Evolutionary conservation across 2,113 vertebrate species (phyloP).

Genomic region (Paratilapia polleni): DNA sequence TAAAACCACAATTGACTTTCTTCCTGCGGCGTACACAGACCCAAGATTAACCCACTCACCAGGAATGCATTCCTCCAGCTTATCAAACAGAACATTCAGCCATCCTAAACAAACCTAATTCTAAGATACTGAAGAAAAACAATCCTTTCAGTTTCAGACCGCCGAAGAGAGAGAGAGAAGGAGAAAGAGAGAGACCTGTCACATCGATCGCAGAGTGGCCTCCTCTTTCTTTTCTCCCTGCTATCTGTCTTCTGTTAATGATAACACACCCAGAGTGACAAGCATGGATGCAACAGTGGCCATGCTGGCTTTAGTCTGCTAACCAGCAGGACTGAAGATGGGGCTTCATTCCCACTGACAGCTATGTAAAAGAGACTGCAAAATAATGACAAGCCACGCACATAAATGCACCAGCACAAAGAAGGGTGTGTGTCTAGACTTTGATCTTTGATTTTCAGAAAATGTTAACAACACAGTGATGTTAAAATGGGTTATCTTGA

Average conservation of each 20-base stretch:
- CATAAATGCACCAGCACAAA: neutral
- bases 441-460: conserved; percentile 2
- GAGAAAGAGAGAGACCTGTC: neutral
- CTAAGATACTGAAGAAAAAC: neutral
- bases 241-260: conserved; percentile 46
- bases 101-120: conserved; percentile 12
- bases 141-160: conserved; percentile 12
- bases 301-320: conserved; percentile 39
- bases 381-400: conserved; percentile 30
- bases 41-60: conserved; percentile 23
- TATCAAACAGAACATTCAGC: conserved; percentile 46
- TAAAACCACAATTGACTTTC: conserved; percentile 29
- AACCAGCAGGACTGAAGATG: conserved; percentile 27
- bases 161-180: neutral
- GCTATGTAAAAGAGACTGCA: conserved; percentile 22
- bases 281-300: conserved; percentile 33
- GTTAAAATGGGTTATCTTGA: neutral
- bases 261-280: conserved; percentile 50
- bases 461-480: neutral
- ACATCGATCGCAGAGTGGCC: conserved; percentile 17
- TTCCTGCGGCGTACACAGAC: conserved; percentile 17
- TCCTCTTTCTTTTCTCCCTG: conserved; percentile 34
- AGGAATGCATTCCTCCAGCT: conserved; percentile 29
- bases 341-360: conserved; percentile 24
- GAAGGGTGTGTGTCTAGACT: neutral